These are phyloP conservation scores for Malurus melanocephalus DNA, from an alignment of 2,113 vertebrate genomes.

Conservation along the genomic window DNA sequence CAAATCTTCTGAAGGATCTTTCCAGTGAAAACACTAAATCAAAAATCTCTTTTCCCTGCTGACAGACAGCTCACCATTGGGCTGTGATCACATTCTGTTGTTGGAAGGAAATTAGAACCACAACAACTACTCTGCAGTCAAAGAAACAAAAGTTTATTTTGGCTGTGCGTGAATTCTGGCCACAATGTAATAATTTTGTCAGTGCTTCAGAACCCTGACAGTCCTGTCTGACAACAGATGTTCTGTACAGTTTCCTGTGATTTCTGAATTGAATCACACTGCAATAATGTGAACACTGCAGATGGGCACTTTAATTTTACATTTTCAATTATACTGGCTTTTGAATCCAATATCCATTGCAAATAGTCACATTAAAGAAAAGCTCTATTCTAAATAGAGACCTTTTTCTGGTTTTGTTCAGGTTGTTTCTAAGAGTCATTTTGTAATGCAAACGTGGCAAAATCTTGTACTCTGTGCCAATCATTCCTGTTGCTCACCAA, in stretches of 20 bases:
- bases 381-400: rapidly evolving
- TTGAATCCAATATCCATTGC: neutral
- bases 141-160: neutral
- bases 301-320: neutral
- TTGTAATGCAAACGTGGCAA: neutral
- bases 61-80: neutral
- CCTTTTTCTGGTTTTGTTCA: neutral
- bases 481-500: neutral
- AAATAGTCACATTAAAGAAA: neutral
- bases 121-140: neutral
- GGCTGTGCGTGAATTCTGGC: neutral
- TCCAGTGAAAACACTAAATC: neutral
- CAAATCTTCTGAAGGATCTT: neutral
- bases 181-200: neutral
- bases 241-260: neutral
- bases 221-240: neutral
- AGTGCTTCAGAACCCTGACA: neutral
- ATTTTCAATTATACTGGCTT: neutral
- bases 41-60: neutral
- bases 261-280: neutral
- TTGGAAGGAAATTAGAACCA: neutral
- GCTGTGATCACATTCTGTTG: rapidly evolving
- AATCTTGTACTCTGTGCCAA: neutral
- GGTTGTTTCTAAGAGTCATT: neutral
- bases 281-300: neutral